Conservation (phyloP, 2,888 invertebrate species). For the Schrankia costaestrigalis region DNA sequence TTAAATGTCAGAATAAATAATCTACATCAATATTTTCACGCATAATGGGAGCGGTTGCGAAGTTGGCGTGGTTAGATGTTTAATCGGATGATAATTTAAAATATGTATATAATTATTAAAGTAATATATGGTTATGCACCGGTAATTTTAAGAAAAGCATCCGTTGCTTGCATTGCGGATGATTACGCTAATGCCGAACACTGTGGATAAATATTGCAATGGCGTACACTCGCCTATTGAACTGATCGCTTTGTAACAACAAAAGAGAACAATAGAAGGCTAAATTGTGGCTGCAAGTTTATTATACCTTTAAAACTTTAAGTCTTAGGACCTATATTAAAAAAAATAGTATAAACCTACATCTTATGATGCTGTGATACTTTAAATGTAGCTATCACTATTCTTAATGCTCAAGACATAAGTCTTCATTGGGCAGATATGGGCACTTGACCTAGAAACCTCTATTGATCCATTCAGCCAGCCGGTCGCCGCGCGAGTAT, state of each 20-base stretch:
- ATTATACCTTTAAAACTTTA: conserved; percentile 16
- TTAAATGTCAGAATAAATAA: too few relatives aligned
- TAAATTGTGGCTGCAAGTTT: conserved; percentile 23
- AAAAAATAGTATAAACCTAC: too few relatives aligned
- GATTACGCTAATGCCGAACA: conserved; percentile 49
- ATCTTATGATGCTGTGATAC: too few relatives aligned
- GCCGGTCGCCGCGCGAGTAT: conserved; percentile 33
- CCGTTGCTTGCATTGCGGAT: conserved; percentile 49
- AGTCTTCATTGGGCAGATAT: conserved; percentile 26
- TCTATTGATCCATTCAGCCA: conserved; percentile 37
- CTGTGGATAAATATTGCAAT: conserved; percentile 56
- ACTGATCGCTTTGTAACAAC: conserved; percentile 42
- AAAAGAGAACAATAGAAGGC: conserved; percentile 46
- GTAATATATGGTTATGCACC: conserved; percentile 33
- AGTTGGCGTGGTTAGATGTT: too few relatives aligned
- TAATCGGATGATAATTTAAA: conserved; percentile 7
- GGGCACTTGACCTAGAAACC: conserved; percentile 45
- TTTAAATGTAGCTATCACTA: background rate
- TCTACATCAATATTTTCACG: too few relatives aligned
- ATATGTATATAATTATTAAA: conserved; percentile 31
- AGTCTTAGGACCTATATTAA: conserved; percentile 5
- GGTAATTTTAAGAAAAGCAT: conserved; percentile 49
- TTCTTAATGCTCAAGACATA: conserved; percentile 18
- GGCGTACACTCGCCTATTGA: conserved; percentile 37
- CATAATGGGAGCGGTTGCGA: too few relatives aligned